Evolutionary conservation across 2,888 invertebrate species (phyloP).

Genomic region (Deilephila elpenor): DNA sequence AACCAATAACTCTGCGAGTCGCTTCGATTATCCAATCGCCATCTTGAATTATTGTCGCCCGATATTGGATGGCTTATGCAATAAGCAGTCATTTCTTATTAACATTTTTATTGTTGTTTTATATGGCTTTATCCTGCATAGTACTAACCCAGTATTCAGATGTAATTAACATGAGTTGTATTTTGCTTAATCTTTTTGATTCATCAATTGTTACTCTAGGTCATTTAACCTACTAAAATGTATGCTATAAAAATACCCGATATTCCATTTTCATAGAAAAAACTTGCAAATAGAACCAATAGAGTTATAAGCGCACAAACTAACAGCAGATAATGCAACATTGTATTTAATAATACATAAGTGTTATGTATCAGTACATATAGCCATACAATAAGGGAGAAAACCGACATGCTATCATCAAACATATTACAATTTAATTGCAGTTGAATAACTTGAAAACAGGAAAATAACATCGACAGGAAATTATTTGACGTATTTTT

Average conservation of each 20-base stretch:
- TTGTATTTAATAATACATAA: too few relatives aligned
- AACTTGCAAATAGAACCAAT: too few relatives aligned
- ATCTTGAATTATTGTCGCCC: slow-evolving; percentile 58
- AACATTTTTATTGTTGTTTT: background rate
- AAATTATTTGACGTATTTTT: background rate
- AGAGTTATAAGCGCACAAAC: too few relatives aligned
- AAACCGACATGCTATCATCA: background rate
- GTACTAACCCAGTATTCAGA: too few relatives aligned
- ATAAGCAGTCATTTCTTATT: slow-evolving; percentile 3
- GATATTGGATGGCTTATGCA: slow-evolving; percentile 42
- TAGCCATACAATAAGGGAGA: background rate
- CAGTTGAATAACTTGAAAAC: background rate
- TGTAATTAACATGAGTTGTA: too few relatives aligned
- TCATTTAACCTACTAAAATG: too few relatives aligned
- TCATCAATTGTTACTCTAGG: too few relatives aligned
- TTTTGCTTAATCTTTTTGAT: too few relatives aligned
- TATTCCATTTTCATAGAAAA: too few relatives aligned
- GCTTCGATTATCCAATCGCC: slow-evolving; percentile 54
- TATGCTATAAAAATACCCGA: too few relatives aligned
- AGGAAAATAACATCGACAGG: background rate
- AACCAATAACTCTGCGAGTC: slow-evolving; percentile 48
- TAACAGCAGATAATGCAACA: too few relatives aligned
- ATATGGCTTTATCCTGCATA: background rate
- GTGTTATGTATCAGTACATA: too few relatives aligned
- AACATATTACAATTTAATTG: background rate